Evolutionary conservation across 2,113 vertebrate species (phyloP), one percentile per base, ranked within the genome.

Genomic region (Lanius collurio): DNA sequence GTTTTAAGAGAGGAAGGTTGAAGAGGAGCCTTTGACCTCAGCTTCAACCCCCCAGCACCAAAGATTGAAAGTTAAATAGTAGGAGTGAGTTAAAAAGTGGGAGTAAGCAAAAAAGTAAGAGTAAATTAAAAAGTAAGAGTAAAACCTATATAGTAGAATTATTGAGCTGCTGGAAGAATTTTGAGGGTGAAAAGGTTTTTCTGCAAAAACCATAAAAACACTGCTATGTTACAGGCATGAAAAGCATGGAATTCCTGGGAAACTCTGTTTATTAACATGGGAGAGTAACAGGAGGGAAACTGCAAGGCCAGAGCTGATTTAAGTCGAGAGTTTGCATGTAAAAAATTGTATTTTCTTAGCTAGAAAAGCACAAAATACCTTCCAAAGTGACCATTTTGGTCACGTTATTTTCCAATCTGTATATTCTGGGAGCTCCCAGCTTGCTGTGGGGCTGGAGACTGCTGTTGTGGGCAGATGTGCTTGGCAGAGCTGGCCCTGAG

Each of bases 381-480:
- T n/a, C 31, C 3, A 0, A 18, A 31, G 4, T 0, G 11, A 5
- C 4, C 3, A 0, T 1, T 21, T 22, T 0, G 31, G 17, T 13
- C 10, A 2, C 4, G 23, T 28, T n/a, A 4, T 13, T 28, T 27
- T 21, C 2, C 0, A 6, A 0, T 3, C 1, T 2, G 0, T 2
- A 0, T 6, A 0, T 4, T 19, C 4, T 3, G 59, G n/a, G 1
- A 6, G n/a, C 27, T 33, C 14, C 39, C 57, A 37, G 56, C 31
- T 18, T 0, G 21, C 9, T 6, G 3, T 2, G 81, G 80, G 26
- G 3, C 31, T 4, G 35, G 5, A 21, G 9, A 0, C 0, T 2
- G 35, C 0, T 7, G 35, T 1, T 4, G 65, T 12, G 46, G 44
- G 56, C 8, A 2, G 1, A 1, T 1, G n/a, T 37, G n/a, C 24